Evolutionary conservation across 2,888 invertebrate species (phyloP), one percentile per base, ranked within the genome.

Genomic region (Drosophila putrida): DNA sequence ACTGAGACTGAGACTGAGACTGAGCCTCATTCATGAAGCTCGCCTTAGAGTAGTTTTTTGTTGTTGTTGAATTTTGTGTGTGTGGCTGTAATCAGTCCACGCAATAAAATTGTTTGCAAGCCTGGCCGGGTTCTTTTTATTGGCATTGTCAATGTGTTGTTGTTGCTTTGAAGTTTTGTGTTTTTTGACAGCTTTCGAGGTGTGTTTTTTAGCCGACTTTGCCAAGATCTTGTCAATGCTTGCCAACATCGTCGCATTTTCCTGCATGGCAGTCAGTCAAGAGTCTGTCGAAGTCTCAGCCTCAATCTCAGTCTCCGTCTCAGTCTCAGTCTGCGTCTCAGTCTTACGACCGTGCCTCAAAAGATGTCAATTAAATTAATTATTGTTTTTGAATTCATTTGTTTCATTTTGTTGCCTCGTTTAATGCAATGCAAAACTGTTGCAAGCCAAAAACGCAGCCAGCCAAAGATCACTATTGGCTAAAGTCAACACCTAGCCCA

Each of bases 351-450:
- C 89, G 73, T 68, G 75, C 90, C 90, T 81, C 83, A 80, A 90
- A 91, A 90, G 69, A 87, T 90, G 91, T 91, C 91, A 91, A 91
- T 91, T 91, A 91, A 90, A 91, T 90, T 90, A 91, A 91, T 91
- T 91, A 91, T 90, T 85, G 81, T 71, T 74, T 78, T 71, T 62
- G 75, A 75, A 74, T 75, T 75, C 79, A 60, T 64, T 74, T 57
- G 49, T 53, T 28, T 27, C 15, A 28, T 49, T 8, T 46, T 35
- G n/a, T 46, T 62, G 60, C 11, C 73, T 78, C 70, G 80, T 78
- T 82, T 76, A 84, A 82, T 88, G 79, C 88, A 89, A 87, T 88
- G 82, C 75, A 89, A 89, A 74, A 80, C 71, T 72, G 71, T 80
- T 73, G 84, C 81, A 66, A 59, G 68, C 71, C 46, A 67, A 74